Evolutionary conservation across 2,888 invertebrate species (phyloP), one percentile per base, ranked within the genome.

Genomic region (Metopia argyrocephala): DNA sequence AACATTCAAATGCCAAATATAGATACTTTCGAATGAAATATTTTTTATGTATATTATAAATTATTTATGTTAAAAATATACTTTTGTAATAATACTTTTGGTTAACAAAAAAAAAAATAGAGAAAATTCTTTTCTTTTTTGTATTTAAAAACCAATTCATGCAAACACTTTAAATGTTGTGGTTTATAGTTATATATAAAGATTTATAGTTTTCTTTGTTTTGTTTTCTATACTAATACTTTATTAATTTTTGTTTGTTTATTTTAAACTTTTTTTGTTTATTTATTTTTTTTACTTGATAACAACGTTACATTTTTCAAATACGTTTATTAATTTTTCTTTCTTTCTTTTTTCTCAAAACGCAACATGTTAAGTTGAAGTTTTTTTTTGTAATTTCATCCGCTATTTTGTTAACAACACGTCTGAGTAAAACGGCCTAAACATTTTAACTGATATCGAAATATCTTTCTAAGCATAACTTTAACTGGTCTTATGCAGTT

Each of bases 381-480:
- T 50, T 59, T 23, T 59, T 1, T 2, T 2, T 48, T 64, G 23
- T 38, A 52, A 25, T 75, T 28, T 23, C n/a, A 9, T 59, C 54
- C 70, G 65, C 31, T 48, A 48, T 54, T 28, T 54, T 38, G 45
- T 31, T 25, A 56, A 65, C 61, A 27, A 71, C 70, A 81, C 81
- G 74, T 75, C 81, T 78, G 48, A 3, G 15, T 56, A 66, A 70
- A 66, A 66, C 62, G 81, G 61, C 54, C 65, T 61, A 70, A 81
- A 54, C 74, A 78, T 70, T 78, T 62, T 57, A 78, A 81, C 81
- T 81, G 81, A 78, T 75, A 66, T 70, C 57, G 56, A 18, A 21
- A 28, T 66, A 50, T 78, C 69, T 69, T 20, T 20, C 23, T 18
- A 65, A 75, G 61, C 38, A 27, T 38, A 20, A 46, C 61, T 73